These are phyloP conservation scores for Enteromius paludinosus DNA, from an alignment of 2,797 vertebrate species.

Conservation along the genomic window DNA sequence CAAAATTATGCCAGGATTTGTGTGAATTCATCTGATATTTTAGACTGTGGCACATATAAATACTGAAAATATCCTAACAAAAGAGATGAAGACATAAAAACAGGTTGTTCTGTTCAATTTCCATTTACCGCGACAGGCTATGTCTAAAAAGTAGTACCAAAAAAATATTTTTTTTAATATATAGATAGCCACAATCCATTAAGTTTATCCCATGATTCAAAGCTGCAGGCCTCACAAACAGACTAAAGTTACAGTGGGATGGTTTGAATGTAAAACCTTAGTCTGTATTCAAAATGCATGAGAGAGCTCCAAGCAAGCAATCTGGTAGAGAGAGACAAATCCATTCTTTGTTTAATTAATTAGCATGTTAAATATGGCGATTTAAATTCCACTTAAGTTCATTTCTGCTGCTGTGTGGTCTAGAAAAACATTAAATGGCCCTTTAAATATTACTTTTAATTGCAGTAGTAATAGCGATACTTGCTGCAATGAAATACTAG, in stretches of 20 bases:
- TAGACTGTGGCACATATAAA: not conserved
- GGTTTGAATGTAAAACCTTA: not conserved
- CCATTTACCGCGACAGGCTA: not conserved
- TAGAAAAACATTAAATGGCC: not conserved
- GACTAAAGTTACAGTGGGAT: not conserved
- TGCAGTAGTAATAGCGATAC: not conserved
- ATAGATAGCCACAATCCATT: not conserved
- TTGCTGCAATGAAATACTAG: not conserved
- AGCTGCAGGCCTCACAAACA: slow-evolving; percentile 13
- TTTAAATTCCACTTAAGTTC: slow-evolving; percentile 51
- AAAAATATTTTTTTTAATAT: not conserved
- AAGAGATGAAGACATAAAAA: not conserved
- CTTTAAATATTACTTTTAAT: slow-evolving; percentile 13
- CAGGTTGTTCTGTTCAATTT: not conserved
- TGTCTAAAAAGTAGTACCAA: not conserved
- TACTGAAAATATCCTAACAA: not conserved
- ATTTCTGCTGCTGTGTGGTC: slow-evolving; percentile 3
- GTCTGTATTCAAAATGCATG: slow-evolving; percentile 22
- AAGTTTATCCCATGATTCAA: slow-evolving; percentile 1
- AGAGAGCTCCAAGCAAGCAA: slow-evolving; percentile 41
- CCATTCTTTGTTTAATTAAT: slow-evolving; percentile 54
- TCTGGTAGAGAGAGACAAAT: slow-evolving; percentile 42
- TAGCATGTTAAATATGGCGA: slow-evolving; percentile 35
- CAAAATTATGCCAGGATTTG: not conserved
- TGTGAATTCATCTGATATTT: not conserved